Percentiles rank a stretch among this genome's conserved stretches.
Evolutionary conservation across 2,797 vertebrate species (phyloP).

Genomic region (Coluber constrictor): DNA sequence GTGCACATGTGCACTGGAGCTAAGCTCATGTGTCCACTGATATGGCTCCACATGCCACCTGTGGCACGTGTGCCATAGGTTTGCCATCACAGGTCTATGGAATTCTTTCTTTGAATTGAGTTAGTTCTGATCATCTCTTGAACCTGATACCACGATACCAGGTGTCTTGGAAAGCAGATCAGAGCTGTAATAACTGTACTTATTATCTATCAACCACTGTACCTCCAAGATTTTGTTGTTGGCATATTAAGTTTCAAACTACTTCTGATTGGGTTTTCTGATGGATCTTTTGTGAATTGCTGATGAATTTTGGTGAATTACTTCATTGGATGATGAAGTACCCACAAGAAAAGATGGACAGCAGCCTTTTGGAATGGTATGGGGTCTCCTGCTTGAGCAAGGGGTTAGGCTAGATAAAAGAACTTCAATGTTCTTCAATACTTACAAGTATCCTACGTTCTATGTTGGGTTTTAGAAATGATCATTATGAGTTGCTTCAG

Average conservation of each 20-base stretch:
- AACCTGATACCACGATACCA: not conserved
- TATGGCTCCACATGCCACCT: too few species aligned
- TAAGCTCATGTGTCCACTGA: too few species aligned
- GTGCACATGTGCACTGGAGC: too few species aligned
- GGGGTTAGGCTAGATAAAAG: not conserved
- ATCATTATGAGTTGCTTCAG: not conserved
- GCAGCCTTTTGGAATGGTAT: not conserved
- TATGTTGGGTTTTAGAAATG: not conserved
- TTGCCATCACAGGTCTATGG: not conserved
- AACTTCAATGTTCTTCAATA: not conserved
- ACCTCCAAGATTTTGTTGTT: not conserved
- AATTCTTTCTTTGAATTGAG: not conserved
- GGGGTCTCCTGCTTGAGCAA: not conserved
- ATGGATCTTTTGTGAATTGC: not conserved
- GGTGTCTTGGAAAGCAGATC: not conserved
- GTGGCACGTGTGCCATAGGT: too few species aligned
- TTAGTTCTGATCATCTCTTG: not conserved
- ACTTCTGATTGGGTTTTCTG: not conserved
- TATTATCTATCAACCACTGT: not conserved
- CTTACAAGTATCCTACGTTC: not conserved
- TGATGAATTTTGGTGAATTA: too few species aligned
- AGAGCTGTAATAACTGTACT: not conserved
- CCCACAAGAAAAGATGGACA: not conserved
- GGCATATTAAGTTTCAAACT: not conserved
- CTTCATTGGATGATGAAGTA: too few species aligned